phyloP scores from a whole-genome alignment of 92 coral and sea anemone species.

The Isaurus tuberculatus region DNA sequence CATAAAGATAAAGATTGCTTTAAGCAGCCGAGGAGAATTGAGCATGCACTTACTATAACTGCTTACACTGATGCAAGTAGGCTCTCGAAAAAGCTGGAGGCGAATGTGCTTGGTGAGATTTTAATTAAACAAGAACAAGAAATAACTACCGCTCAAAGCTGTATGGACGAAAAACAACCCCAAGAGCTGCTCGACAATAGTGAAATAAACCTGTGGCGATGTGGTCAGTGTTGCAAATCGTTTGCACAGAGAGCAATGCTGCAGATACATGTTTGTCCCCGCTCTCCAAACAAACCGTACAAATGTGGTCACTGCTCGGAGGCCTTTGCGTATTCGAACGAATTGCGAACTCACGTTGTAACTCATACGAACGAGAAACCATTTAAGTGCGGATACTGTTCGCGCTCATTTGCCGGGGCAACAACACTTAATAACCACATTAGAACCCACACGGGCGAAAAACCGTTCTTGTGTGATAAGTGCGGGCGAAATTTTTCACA shows the following conservation, averaged over 20 bases:
- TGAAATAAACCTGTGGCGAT: slow-evolving; percentile 81
- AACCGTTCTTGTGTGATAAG: slow-evolving; percentile 88
- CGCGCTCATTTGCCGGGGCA: slow-evolving; percentile 95
- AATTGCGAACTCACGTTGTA: slow-evolving; percentile 97
- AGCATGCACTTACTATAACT: slow-evolving; percentile 1
- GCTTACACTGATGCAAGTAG: background rate
- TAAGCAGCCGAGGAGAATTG: background rate
- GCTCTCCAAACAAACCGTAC: slow-evolving; percentile 81
- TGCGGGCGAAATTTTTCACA: slow-evolving; percentile 89
- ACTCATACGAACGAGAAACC: slow-evolving; percentile 94
- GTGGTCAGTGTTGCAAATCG: slow-evolving; percentile 90
- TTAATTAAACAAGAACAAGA: slow-evolving; percentile 24
- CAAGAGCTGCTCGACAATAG: slow-evolving; percentile 43
- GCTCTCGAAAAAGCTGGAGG: background rate
- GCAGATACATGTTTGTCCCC: slow-evolving; percentile 84
- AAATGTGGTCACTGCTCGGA: slow-evolving; percentile 96
- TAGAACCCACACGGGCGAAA: slow-evolving; percentile 96
- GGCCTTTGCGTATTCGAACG: slow-evolving; percentile 77
- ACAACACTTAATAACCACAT: slow-evolving; percentile 96
- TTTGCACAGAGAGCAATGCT: slow-evolving; percentile 87
- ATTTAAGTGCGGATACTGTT: slow-evolving; percentile 95
- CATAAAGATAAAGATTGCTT: background rate
- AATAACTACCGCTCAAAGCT: background rate
- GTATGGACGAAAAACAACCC: background rate
- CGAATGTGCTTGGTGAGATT: background rate